Evolutionary conservation across 2,113 vertebrate species (phyloP).

Genomic region (Zosterops pallidus): DNA sequence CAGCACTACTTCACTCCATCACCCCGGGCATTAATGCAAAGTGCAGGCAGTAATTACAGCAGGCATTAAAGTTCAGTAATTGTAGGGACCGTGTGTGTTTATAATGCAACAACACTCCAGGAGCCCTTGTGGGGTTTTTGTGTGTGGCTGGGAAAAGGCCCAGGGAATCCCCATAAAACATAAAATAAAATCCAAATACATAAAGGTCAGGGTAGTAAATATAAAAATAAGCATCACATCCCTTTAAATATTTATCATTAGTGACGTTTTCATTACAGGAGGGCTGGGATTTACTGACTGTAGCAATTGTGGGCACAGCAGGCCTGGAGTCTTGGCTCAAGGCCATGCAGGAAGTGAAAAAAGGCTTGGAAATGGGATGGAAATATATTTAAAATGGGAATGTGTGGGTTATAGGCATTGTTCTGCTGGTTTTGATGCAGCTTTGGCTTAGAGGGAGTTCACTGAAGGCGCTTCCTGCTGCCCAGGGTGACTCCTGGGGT

Average conservation of each 20-base stretch:
- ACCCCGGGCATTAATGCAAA: conserved; percentile 10
- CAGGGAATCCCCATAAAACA: conserved; percentile 12
- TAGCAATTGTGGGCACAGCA: neutral
- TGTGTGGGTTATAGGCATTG: neutral
- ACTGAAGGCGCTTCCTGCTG: fast-evolving
- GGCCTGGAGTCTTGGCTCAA: neutral
- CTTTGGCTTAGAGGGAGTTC: neutral
- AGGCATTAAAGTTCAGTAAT: conserved; percentile 50
- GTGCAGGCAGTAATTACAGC: conserved; percentile 53
- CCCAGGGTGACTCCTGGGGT: neutral
- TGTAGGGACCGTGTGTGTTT: neutral
- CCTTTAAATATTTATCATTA: conserved; percentile 47
- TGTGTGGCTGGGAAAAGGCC: neutral
- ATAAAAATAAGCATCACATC: conserved; percentile 37
- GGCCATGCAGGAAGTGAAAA: fast-evolving
- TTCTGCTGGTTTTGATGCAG: neutral
- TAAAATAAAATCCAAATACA: conserved; percentile 14
- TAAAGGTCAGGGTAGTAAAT: conserved; percentile 62
- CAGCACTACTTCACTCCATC: neutral
- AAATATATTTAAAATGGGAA: neutral
- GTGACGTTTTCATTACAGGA: conserved; percentile 34
- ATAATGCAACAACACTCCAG: neutral
- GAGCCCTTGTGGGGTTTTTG: neutral
- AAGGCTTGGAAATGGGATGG: neutral
- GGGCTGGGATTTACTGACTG: neutral